Conservation (phyloP, 53 echinoderm and acorn worm genomes). For the Astropecten irregularis region DNA sequence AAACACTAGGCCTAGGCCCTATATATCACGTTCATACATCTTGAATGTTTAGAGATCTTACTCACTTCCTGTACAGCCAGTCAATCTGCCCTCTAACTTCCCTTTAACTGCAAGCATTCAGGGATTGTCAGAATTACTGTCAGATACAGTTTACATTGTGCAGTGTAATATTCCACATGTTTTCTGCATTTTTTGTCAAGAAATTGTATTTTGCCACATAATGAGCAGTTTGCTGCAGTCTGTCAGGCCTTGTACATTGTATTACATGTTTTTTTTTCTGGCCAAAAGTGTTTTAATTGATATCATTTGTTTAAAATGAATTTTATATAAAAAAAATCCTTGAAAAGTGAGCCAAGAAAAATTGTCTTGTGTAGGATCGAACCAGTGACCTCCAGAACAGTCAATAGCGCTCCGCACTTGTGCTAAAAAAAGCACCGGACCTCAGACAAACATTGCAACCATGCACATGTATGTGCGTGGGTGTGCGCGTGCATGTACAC, state of each 20-base stretch:
- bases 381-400: too few relatives aligned
- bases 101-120: slow-evolving; percentile 4
- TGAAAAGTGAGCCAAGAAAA: too few relatives aligned
- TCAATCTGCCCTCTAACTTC: slow-evolving; percentile 3
- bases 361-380: too few relatives aligned
- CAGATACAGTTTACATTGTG: too few relatives aligned
- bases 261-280: not conserved
- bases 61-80: slow-evolving; percentile 19
- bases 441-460: too few relatives aligned
- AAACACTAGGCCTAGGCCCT: not conserved
- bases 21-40: not conserved
- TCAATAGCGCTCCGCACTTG: too few relatives aligned
- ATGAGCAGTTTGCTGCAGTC: not conserved
- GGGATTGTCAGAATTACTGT: slow-evolving; percentile 8
- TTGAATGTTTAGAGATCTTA: slow-evolving; percentile 24
- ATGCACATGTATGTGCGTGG: too few relatives aligned
- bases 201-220: not conserved
- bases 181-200: not conserved
- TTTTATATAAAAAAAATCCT: not conserved
- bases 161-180: too few relatives aligned
- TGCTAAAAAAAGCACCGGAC: too few relatives aligned
- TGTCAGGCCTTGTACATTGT: not conserved
- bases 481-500: too few relatives aligned
- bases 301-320: not conserved
- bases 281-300: not conserved